Base-by-base conservation (phyloP, 2,888 invertebrate species). In the Dicyrtoma fusca region DNA sequence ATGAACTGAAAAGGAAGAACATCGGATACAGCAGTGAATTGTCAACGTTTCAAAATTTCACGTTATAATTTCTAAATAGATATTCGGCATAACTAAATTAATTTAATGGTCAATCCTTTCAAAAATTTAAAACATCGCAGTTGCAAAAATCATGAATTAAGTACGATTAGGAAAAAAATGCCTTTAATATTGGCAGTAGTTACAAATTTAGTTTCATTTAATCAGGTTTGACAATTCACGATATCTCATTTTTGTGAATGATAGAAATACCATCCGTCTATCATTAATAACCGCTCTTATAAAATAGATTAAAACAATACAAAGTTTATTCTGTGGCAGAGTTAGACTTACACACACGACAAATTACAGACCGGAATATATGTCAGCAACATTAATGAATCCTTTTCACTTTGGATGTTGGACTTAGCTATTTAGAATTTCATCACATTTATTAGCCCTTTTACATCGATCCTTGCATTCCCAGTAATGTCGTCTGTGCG, bases 1-100 rank as follows among this genome's bases (percentile, higher is more conserved):
- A 84, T 86, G 53, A 69, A 68, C 57, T 70, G 49, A 70, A 44
- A 34, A 34, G 34, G 34, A 34, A 34, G 34, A 34, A 5, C 34
- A 34, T 34, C 34, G 34, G 8, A 34, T 34, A 34, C 34, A 34
- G 34, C 34, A 34, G 34, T 34, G 34, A 34, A 34, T 34, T 8
- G 4, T 34, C 34, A 34, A 34, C n/a, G n/a, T 34, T 8, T 34
- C 34, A 34, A n/a, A n/a, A n/a, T n/a, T n/a, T n/a, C n/a, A n/a
- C n/a, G n/a, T n/a, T n/a, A n/a, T n/a, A n/a, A n/a, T n/a, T n/a
- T n/a, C n/a, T n/a, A n/a, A n/a, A n/a, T n/a, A n/a, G n/a, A n/a
- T n/a, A n/a, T n/a, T n/a, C n/a, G n/a, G n/a, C n/a, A n/a, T n/a
- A n/a, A n/a, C n/a, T n/a, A n/a, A n/a, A n/a, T n/a, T n/a, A n/a